phyloP scores from a whole-genome alignment of 2,797 vertebrate genomes.

The Semaprochilodus insignis region DNA sequence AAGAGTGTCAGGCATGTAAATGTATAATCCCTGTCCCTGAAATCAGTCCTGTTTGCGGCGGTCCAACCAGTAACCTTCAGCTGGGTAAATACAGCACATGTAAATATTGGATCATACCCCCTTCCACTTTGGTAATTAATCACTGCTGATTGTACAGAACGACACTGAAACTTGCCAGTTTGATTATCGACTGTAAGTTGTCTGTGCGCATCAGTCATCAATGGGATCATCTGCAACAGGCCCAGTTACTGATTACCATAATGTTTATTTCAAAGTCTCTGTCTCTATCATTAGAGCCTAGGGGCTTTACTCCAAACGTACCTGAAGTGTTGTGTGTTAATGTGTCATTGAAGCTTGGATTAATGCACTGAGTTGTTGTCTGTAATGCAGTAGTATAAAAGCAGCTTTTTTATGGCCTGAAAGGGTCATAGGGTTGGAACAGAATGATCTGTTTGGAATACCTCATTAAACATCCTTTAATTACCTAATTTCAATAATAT shows the following conservation, averaged over 20 bases:
- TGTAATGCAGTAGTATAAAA: not conserved
- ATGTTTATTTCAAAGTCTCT: not conserved
- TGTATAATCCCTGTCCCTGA: constrained; percentile 11
- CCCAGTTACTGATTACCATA: constrained; percentile 19
- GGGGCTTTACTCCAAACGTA: too few species aligned
- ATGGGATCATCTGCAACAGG: not conserved
- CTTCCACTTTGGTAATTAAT: not conserved
- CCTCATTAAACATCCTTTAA: too few species aligned
- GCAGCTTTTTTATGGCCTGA: not conserved
- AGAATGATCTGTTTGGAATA: too few species aligned
- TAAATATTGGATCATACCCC: constrained; percentile 27
- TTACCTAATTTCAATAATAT: too few species aligned
- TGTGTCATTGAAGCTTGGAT: not conserved
- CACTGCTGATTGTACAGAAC: not conserved
- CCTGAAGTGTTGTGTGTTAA: too few species aligned
- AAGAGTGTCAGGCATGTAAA: not conserved
- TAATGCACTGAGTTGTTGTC: not conserved
- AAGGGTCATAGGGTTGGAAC: too few species aligned
- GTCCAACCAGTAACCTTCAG: constrained; percentile 14
- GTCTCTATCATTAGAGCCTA: not conserved
- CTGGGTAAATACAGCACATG: constrained; percentile 34
- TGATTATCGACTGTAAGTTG: constrained; percentile 10
- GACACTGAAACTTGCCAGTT: not conserved
- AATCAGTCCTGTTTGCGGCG: not conserved
- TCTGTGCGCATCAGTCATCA: constrained; percentile 28